These are phyloP conservation scores for Sceloporus undulatus DNA, from an alignment of 2,113 vertebrate species.

Conservation along the genomic window DNA sequence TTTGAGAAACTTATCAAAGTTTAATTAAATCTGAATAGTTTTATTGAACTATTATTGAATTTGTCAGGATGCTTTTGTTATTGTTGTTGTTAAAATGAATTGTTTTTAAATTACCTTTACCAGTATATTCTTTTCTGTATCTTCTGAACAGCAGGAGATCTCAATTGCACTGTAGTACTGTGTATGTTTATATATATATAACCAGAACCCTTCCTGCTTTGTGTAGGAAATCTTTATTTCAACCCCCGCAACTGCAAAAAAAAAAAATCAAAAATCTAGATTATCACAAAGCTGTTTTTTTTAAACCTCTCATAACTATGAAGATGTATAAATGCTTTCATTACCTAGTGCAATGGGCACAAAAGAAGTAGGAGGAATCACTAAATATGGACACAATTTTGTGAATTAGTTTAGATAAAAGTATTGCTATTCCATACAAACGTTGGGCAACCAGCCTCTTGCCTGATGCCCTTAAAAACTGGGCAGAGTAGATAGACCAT, in stretches of 20 bases:
- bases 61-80: not conserved
- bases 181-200: constrained; percentile 4
- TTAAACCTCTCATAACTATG: not conserved
- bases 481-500: no score
- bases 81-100: not conserved
- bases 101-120: not conserved
- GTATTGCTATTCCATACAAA: no score
- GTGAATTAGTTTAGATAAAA: no score
- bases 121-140: not conserved
- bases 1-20: no score
- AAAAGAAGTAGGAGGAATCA: no score
- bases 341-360: no score
- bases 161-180: not conserved
- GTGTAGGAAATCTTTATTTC: not conserved
- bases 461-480: no score
- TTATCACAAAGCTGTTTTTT: not conserved
- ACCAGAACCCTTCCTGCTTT: constrained; percentile 11
- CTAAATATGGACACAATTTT: no score
- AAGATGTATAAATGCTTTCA: not conserved
- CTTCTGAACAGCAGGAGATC: not conserved
- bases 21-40: not conserved
- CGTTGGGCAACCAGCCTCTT: no score
- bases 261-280: no score
- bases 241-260: no score
- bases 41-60: not conserved